Base-by-base conservation (phyloP, 2,113 vertebrate species). In the Picathartes gymnocephalus region DNA sequence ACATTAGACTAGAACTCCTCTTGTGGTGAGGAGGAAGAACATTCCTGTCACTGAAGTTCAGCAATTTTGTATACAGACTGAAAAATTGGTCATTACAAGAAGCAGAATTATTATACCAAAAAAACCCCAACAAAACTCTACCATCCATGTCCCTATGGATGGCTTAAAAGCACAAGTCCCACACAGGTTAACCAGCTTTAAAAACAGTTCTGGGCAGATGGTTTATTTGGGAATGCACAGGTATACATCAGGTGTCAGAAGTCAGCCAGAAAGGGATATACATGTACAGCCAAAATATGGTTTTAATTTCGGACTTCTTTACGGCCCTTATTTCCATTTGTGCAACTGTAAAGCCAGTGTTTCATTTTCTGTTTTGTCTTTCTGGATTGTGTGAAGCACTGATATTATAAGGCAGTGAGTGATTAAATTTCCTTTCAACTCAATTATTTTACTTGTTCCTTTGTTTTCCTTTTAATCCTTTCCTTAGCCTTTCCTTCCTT, bases 101-200 rank as follows among this genome's bases (percentile, higher is more conserved):
- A 54, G 15, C 18, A 76, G 31, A 88, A 62, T 23, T 70, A 42
- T 33, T 47, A 65, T 7, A 37, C 4, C 6, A 35, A 39, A 72
- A 74, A 44, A 48, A 1, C 0, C 13, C 39, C 12, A 61, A 15
- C 7, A 15, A 47, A 23, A 10, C 5, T 25, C 15, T 23, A 3
- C 5, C 5, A 74, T 81, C 78, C 3, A 3, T 3, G 2, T 47
- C 24, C 13, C 3, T 48, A 21, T 22, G 1, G 1, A 62, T 44
- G 18, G 24, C 44, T 65, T 64, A 48, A 81, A 88, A 81, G 31
- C 33, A 53, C 9, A 48, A 71, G 11, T 31, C 11, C 7, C 40
- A 47, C 13, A 48, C 4, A 56, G 16, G 30, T n/a, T 35, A 56
- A 44, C 6, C 6, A 4, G 10, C 16, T 73, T 73, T 61, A 28